Evolutionary conservation across 2,113 vertebrate genomes (phyloP), one percentile per base, ranked within the genome.

Genomic region (Paralichthys olivaceus): DNA sequence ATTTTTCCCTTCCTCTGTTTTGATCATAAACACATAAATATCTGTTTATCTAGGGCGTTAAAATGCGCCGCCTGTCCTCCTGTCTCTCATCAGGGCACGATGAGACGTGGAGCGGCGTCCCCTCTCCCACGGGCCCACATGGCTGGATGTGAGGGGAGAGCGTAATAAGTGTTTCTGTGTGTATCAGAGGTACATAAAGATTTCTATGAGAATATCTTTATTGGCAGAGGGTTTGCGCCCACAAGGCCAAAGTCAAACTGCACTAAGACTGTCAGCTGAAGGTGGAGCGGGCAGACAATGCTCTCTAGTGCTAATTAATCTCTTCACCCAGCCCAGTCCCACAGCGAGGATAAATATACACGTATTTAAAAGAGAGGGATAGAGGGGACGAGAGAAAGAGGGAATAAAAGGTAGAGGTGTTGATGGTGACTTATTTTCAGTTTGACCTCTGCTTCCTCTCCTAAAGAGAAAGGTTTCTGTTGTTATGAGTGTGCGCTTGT

Each of bases 381-480:
- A 15, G 23, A 82, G 43, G 40, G 25, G 54, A 11, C 49, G 56
- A 75, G 47, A 22, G 32, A 76, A 32, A 56, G 61, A 62, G 54
- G 58, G 72, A 72, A 83, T 85, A 74, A 71, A 83, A 80, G 54
- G 65, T 58, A 77, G 49, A 26, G 64, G 79, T 82, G 75, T 78
- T 73, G 70, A 73, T 70, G 60, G 68, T 71, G 82, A 81, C 84
- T 92, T 93, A 90, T 93, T 93, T 93, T 90, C 80, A 80, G 79
- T 81, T 84, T 90, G 92, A 95, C 93, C 92, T 94, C 91, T 86
- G 84, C 85, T 86, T 92, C 72, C 73, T 83, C 73, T 83, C 69
- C 72, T 81, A 90, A 94, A 90, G 84, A 90, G 70, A 80, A 68
- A 73, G 79, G 64, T 90, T 83, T 78, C 55, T 79, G 61, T 40